Percentiles rank a stretch among this genome's conserved stretches.
Conservation (phyloP, 2,888 invertebrate genomes). For the Thera obeliscata region DNA sequence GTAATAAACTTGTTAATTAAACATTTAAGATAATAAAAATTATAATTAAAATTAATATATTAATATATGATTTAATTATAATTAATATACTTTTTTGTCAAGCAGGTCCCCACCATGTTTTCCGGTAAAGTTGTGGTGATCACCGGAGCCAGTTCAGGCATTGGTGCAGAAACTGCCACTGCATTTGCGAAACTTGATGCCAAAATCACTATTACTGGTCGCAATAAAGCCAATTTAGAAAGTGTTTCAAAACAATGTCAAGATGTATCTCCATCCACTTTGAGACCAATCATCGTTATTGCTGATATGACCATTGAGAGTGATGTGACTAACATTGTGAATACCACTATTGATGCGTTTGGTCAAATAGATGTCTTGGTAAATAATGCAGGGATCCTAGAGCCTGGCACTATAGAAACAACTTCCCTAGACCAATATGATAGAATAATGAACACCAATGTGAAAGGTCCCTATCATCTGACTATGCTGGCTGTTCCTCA, state of each 20-base stretch:
- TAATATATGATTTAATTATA: too few species aligned
- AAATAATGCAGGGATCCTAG: conserved; percentile 95
- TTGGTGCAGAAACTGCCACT: conserved; percentile 88
- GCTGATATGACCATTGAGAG: conserved; percentile 88
- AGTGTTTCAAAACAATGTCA: conserved; percentile 85
- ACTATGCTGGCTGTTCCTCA: conserved; percentile 94
- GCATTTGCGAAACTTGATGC: conserved; percentile 88
- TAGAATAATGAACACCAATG: conserved; percentile 93
- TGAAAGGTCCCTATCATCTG: conserved; percentile 90
- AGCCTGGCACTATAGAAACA: conserved; percentile 91
- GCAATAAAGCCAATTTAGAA: conserved; percentile 88
- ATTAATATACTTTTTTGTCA: conserved; percentile 38
- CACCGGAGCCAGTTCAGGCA: conserved; percentile 90
- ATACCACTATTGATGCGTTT: conserved; percentile 87
- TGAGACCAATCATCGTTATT: conserved; percentile 82
- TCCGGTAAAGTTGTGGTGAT: conserved; percentile 85
- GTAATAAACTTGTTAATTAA: too few species aligned
- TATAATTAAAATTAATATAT: too few species aligned
- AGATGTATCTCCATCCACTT: conserved; percentile 60
- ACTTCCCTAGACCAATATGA: conserved; percentile 94
- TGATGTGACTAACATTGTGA: conserved; percentile 87
- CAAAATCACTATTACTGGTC: conserved; percentile 86
- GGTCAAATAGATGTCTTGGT: conserved; percentile 90
- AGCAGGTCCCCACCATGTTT: conserved; percentile 70
- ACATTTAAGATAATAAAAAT: too few species aligned